Conservation (phyloP, 2,888 invertebrate species). For the Nomada lathburiana region DNA sequence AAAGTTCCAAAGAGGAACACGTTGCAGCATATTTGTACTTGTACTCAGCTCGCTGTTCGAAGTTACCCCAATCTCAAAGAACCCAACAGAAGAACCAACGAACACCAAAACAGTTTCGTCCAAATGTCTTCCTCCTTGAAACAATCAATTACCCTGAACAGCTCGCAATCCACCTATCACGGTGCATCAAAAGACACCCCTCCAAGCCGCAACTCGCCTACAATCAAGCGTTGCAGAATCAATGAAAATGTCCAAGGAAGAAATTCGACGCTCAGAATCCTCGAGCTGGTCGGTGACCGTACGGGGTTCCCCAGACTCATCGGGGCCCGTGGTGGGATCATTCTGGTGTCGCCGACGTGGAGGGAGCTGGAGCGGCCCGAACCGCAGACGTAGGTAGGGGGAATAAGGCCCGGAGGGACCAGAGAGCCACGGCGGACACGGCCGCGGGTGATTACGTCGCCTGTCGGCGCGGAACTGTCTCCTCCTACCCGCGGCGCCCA, state of each 20-base stretch:
- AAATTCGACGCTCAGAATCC: conserved; percentile 54
- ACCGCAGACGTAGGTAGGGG: conserved; percentile 50
- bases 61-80: too few relatives aligned
- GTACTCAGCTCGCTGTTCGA: too few relatives aligned
- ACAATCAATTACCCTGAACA: too few relatives aligned
- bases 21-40: too few relatives aligned
- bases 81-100: too few relatives aligned
- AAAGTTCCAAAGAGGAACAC: too few relatives aligned
- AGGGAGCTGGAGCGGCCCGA: conserved; percentile 52
- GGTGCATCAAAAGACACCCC: too few relatives aligned
- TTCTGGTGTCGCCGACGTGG: conserved; percentile 30
- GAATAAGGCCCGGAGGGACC: conserved; percentile 71
- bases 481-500: conserved; percentile 83
- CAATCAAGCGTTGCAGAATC: neutral
- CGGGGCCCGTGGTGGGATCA: conserved; percentile 49
- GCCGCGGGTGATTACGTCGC: conserved; percentile 83
- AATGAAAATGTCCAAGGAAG: conserved; percentile 23
- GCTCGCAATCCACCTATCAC: too few relatives aligned
- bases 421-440: conserved; percentile 76
- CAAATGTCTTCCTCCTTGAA: too few relatives aligned
- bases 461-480: conserved; percentile 83
- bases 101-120: too few relatives aligned
- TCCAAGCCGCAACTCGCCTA: too few relatives aligned
- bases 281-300: conserved; percentile 72
- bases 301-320: conserved; percentile 22